Evolutionary conservation across 2,797 vertebrate genomes (phyloP).

Genomic region (Spinibarbus caldwelli): DNA sequence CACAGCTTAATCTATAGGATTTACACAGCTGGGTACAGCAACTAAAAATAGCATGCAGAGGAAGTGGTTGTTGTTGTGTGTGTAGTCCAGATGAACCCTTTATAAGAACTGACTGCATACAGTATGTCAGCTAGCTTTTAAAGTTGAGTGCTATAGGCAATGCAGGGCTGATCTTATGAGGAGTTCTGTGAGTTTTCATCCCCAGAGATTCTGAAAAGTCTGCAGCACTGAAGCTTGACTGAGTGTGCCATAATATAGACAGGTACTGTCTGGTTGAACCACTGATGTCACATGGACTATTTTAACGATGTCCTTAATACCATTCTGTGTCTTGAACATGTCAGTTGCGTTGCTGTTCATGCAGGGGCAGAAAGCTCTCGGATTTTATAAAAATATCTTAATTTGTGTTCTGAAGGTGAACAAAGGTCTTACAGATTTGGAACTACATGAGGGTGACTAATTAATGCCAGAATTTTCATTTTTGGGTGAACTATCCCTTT

Average conservation of each 20-base stretch:
- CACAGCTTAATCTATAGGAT: not conserved
- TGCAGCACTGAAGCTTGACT: not conserved
- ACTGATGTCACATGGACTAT: too few species aligned
- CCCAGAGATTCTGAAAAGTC: conserved; percentile 1
- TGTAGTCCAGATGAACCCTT: not conserved
- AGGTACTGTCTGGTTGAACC: too few species aligned
- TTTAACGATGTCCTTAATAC: too few species aligned
- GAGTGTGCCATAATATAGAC: not conserved
- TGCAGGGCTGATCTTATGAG: not conserved
- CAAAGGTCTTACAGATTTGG: not conserved
- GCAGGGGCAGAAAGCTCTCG: too few species aligned
- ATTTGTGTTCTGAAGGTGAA: not conserved
- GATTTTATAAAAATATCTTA: too few species aligned
- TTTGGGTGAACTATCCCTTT: not conserved
- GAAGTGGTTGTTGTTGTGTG: conserved; percentile 23
- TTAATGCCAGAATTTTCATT: not conserved
- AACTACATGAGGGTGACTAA: not conserved
- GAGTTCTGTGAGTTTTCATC: not conserved
- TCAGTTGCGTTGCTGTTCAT: too few species aligned
- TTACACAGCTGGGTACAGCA: not conserved
- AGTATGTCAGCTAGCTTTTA: not conserved
- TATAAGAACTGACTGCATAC: not conserved
- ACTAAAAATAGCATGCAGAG: conserved; percentile 23
- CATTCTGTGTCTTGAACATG: too few species aligned
- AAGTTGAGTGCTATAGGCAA: not conserved